A percentile compares a stretch with the other conserved stretches of the same genome.
Evolutionary conservation across 64 coral and sea anemone genomes (phyloP).

Genomic region (Dendrophyllia cribrosa): DNA sequence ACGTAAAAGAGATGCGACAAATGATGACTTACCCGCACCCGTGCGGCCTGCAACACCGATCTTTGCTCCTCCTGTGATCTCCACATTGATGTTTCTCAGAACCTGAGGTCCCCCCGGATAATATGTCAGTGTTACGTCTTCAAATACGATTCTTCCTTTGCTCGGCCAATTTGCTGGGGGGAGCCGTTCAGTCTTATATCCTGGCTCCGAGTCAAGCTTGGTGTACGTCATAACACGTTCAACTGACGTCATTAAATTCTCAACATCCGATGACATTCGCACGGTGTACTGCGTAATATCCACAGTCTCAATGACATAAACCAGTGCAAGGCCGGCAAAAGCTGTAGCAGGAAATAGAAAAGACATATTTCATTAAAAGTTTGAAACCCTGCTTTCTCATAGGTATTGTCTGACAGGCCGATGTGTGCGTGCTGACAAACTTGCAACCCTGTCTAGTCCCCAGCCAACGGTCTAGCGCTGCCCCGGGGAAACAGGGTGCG

Average conservation of each 20-base stretch:
- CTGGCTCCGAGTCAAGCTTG: slow-evolving; percentile 33
- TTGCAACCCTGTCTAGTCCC: no score
- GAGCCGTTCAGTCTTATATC: neutral
- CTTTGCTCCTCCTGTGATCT: no score
- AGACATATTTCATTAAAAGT: no score
- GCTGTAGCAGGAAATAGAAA: neutral
- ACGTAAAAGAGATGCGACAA: no score
- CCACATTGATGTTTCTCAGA: neutral
- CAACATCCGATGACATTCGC: neutral
- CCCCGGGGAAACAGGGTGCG: no score
- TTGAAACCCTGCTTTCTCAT: no score
- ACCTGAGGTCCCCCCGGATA: slow-evolving; percentile 40
- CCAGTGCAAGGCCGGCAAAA: slow-evolving; percentile 5
- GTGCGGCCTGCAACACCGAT: no score
- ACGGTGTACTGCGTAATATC: neutral
- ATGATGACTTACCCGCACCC: no score
- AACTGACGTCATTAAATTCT: slow-evolving; percentile 40
- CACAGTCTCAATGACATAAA: slow-evolving; percentile 18
- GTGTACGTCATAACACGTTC: slow-evolving; percentile 39
- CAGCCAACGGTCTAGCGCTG: no score
- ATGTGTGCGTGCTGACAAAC: no score
- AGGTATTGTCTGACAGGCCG: no score
- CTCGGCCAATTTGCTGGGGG: slow-evolving; percentile 27
- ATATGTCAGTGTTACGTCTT: slow-evolving; percentile 5
- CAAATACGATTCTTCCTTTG: slow-evolving; percentile 10